These are phyloP conservation scores for Theretra japonica DNA, from an alignment of 2,888 invertebrate species.

Conservation along the genomic window DNA sequence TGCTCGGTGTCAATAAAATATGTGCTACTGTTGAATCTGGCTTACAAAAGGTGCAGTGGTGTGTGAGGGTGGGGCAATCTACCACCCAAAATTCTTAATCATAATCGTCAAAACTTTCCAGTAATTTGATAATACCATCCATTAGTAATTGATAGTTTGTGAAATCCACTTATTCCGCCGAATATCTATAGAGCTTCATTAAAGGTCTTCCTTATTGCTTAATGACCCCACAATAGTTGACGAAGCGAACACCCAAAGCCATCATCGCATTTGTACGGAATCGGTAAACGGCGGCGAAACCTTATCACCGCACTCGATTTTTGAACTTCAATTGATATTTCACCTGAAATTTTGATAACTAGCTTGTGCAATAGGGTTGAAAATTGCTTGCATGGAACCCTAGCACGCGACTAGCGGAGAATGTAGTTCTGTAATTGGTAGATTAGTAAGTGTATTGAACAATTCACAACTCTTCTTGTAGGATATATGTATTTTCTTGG, in stretches of 20 bases:
- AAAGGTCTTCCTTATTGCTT: slow-evolving; percentile 39
- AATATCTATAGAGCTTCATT: slow-evolving; percentile 27
- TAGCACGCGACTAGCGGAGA: no score
- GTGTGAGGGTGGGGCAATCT: no score
- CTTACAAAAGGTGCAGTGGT: no score
- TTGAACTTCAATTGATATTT: slow-evolving; percentile 30
- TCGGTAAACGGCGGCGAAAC: slow-evolving; percentile 67
- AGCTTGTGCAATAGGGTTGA: not conserved
- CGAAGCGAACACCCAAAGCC: slow-evolving; percentile 54
- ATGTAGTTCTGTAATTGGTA: no score
- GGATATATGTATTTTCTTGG: no score
- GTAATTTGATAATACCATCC: slow-evolving; percentile 29
- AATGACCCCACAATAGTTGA: slow-evolving; percentile 50
- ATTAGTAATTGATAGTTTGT: slow-evolving; percentile 25
- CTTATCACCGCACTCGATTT: slow-evolving; percentile 47
- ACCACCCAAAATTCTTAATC: not conserved
- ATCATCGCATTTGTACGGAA: slow-evolving; percentile 64
- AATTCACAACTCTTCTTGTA: no score
- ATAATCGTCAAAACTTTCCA: not conserved
- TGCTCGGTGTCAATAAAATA: no score
- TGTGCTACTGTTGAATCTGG: no score
- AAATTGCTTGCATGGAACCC: not conserved
- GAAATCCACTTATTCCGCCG: slow-evolving; percentile 30
- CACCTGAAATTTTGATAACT: not conserved
- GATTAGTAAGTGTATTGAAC: no score